Evolutionary conservation across 1,140 invertebrate genomes (phyloP), one percentile per base, ranked within the genome.

Genomic region (Diploscapter pachys): DNA sequence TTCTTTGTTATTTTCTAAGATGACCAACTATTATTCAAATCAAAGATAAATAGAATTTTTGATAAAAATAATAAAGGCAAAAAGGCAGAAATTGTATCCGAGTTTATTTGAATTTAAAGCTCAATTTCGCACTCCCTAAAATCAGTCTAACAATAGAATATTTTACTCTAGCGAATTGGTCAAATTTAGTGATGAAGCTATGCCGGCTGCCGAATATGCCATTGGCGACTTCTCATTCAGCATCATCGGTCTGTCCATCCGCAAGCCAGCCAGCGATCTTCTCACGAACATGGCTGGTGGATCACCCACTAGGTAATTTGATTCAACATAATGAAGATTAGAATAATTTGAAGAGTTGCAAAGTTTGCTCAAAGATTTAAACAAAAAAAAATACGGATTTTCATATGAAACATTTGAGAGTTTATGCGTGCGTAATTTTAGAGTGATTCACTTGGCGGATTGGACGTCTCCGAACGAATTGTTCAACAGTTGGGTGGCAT

Each of bases 401-500:
- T 31, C 31, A 31, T 1, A 31, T 31, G 5, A 2, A 8, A 5
- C 13, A 62, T 6, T 8, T 69, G 49, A 13, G 11, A 11, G 0
- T 50, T 76, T 61, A 11, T 31, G 49, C 54, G 53, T 54, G 62
- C 13, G 31, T n/a, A 13, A 71, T 80, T 66, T 71, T 78, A 65
- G 81, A 57, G 81, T 83, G 3, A 78, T 83, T 78, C 81, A 83
- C 76, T 74, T 83, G 4, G 72, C 71, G 11, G 63, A 81, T 51
- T 83, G 81, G 81, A 56, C 59, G 52, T 72, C 74, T 63, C 56
- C 71, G 48, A 76, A 82, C 63, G 75, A 84, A 57, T 67, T 82
- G 63, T 83, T 83, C 63, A 71, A 73, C 54, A 78, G 79, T 49
- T 84, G 82, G 81, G 53, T 84, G 56, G 65, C 79, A n/a, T 79